Conservation (phyloP, 1,140 invertebrate genomes). For the Acromyrmex charruanus region DNA sequence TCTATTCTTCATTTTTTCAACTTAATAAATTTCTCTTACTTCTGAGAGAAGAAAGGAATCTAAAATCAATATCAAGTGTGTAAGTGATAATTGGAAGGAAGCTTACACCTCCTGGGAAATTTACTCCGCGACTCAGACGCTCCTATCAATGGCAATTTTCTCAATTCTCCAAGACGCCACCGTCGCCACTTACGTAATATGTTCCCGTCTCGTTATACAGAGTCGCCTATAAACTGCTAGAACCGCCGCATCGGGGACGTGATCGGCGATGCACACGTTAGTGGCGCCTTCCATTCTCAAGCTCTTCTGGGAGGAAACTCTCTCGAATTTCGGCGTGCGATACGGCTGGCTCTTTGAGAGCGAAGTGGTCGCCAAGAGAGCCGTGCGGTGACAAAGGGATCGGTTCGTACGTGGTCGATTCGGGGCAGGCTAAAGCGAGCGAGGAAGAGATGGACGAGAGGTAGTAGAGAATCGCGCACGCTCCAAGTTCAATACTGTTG, state of each 20-base stretch:
- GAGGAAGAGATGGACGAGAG: background rate
- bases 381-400: constrained; percentile 57
- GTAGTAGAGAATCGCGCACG: background rate
- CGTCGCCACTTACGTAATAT: constrained; percentile 40
- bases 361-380: constrained; percentile 51
- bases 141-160: constrained; percentile 51
- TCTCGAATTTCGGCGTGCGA: constrained; percentile 50
- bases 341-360: constrained; percentile 41
- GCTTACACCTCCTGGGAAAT: constrained; percentile 50
- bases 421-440: constrained; percentile 14
- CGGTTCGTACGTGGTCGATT: constrained; percentile 55
- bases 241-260: constrained; percentile 9
- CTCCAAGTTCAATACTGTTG: constrained; percentile 33
- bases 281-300: constrained; percentile 31
- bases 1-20: background rate
- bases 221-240: constrained; percentile 16
- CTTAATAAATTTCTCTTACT: constrained; percentile 35
- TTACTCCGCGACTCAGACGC: constrained; percentile 23
- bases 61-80: constrained; percentile 24
- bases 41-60: background rate
- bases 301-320: constrained; percentile 32
- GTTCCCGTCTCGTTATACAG: constrained; percentile 33
- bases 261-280: constrained; percentile 32
- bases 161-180: constrained; percentile 27
- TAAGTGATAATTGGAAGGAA: constrained; percentile 55